phyloP scores from a whole-genome alignment of 2,888 invertebrate species.

The Andrena camellia region DNA sequence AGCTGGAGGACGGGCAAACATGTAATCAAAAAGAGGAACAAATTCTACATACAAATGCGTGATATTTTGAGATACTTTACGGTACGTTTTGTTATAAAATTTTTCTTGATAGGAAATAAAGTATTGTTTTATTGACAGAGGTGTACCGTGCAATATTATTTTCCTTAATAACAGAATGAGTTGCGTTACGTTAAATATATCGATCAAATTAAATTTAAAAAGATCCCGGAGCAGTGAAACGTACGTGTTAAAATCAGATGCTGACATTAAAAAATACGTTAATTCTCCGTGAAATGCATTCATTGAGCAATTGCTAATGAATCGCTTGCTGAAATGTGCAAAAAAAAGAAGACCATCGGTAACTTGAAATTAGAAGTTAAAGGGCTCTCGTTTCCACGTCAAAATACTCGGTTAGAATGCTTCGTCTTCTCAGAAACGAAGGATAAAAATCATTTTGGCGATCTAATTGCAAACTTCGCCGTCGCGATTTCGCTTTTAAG shows the following conservation, averaged over 20 bases:
- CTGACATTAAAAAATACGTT: neutral
- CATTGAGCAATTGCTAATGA: neutral
- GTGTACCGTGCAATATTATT: neutral
- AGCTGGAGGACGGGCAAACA: neutral
- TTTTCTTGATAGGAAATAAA: conserved; percentile 24
- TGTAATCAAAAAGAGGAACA: neutral
- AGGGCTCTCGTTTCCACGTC: neutral
- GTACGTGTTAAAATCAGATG: neutral
- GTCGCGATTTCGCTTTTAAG: conserved; percentile 11
- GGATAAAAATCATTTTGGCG: conserved; percentile 15
- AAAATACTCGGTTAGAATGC: conserved; percentile 31
- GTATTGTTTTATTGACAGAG: neutral
- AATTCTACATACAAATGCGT: neutral
- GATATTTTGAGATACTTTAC: neutral
- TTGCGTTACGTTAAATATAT: neutral
- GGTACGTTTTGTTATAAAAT: neutral
- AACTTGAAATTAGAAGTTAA: conserved; percentile 36
- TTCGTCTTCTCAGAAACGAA: conserved; percentile 12
- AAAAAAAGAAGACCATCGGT: conserved; percentile 23
- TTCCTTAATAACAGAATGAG: neutral
- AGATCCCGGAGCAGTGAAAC: neutral
- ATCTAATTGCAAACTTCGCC: conserved; percentile 2
- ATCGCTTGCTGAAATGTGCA: neutral
- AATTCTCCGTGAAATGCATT: neutral
- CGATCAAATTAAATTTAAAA: neutral